These are phyloP conservation scores for Bembecia ichneumoniformis DNA, from an alignment of 2,888 invertebrate genomes.

Conservation along the genomic window DNA sequence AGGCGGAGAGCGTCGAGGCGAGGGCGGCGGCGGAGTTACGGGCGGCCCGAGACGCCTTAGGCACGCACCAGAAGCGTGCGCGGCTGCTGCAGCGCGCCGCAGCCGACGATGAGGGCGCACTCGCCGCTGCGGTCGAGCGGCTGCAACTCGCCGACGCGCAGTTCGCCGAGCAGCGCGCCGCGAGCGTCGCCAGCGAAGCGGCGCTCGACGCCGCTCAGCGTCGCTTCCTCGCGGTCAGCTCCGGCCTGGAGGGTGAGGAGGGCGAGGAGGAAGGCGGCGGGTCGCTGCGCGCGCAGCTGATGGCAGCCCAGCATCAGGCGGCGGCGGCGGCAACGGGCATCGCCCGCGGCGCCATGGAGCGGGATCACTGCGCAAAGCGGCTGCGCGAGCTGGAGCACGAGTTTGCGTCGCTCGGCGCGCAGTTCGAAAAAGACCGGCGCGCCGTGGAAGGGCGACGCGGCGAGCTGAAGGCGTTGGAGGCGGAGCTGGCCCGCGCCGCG, in stretches of 20 bases:
- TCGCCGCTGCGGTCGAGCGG: conserved; percentile 48
- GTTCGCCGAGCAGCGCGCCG: conserved; percentile 78
- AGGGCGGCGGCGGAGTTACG: conserved; percentile 75
- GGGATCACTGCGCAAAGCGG: conserved; percentile 74
- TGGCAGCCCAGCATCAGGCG: conserved; percentile 82
- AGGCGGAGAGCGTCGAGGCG: conserved; percentile 78
- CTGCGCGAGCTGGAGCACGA: conserved; percentile 78
- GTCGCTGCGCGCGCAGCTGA: conserved; percentile 91
- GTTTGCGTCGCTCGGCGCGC: conserved; percentile 76
- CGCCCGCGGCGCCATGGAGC: conserved; percentile 83
- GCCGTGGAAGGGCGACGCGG: conserved; percentile 51
- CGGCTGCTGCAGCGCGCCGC: conserved; percentile 77
- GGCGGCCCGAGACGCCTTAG: conserved; percentile 76
- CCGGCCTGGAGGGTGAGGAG: conserved; percentile 85
- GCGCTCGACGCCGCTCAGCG: conserved; percentile 82
- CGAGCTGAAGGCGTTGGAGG: conserved; percentile 61
- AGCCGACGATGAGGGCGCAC: conserved; percentile 76
- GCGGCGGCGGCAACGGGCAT: conserved; percentile 84
- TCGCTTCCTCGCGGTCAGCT: conserved; percentile 85
- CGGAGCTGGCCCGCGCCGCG: conserved; percentile 61
- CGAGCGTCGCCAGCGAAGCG: conserved; percentile 76
- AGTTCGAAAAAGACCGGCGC: conserved; percentile 76
- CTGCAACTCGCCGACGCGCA: conserved; percentile 61
- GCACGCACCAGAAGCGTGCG: conserved; percentile 78
- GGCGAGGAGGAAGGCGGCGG: conserved; percentile 85